Conservation (phyloP, 2,797 vertebrate genomes). For the Spondyliosoma cantharus region DNA sequence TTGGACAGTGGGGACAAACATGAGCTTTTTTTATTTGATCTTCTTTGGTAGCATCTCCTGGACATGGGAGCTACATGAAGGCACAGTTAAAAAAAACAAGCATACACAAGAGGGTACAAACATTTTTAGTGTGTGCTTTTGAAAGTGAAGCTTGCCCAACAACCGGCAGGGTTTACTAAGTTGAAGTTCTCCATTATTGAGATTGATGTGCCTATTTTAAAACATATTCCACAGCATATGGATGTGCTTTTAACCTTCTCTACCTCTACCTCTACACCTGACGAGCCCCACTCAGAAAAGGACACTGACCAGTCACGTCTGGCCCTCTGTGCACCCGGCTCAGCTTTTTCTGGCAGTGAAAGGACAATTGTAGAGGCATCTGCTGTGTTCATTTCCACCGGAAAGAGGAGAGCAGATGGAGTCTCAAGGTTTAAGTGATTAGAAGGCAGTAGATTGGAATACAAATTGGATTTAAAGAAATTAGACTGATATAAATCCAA, state of each 20-base stretch:
- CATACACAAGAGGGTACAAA: constrained; percentile 5
- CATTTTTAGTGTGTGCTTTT: constrained; percentile 21
- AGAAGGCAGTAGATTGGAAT: constrained; percentile 98
- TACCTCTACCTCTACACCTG: constrained; percentile 66
- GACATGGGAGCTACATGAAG: constrained; percentile 7
- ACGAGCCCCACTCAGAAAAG: constrained; percentile 78
- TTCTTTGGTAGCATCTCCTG: constrained; percentile 19
- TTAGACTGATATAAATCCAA: constrained; percentile 99
- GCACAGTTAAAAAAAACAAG: background rate
- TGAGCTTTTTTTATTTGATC: constrained; percentile 53
- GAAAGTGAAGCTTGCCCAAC: constrained; percentile 15
- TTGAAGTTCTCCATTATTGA: constrained; percentile 32
- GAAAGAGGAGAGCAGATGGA: constrained; percentile 94
- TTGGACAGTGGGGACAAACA: constrained; percentile 49
- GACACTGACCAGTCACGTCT: constrained; percentile 59
- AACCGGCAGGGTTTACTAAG: background rate
- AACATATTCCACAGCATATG: constrained; percentile 52
- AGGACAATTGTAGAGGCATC: constrained; percentile 94
- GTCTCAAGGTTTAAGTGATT: constrained; percentile 98
- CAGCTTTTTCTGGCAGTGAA: constrained; percentile 84
- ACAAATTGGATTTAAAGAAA: constrained; percentile 99
- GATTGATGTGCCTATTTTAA: constrained; percentile 44
- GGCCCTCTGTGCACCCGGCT: constrained; percentile 42
- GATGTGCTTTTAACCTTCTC: constrained; percentile 56
- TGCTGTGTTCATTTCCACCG: constrained; percentile 89